Conservation (phyloP, 2,888 invertebrate genomes). For the Platycheirus rosarum region DNA sequence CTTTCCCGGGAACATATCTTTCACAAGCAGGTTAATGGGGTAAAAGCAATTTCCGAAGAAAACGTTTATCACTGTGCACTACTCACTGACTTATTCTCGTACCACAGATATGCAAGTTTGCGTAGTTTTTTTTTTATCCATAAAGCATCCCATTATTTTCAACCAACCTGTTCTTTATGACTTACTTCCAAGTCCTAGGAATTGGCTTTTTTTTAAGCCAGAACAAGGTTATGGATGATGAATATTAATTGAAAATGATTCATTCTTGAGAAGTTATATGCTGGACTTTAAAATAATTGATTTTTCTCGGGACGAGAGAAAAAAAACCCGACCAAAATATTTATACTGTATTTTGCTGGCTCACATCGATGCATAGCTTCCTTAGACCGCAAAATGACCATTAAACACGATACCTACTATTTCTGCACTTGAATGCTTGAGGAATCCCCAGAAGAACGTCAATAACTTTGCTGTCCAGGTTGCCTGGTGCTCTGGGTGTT, state of each 20-base stretch:
- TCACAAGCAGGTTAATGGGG: constrained; percentile 59
- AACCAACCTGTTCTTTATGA: constrained; percentile 17
- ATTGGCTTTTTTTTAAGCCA: background rate
- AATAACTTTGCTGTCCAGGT: constrained; percentile 32
- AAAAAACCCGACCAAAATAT: no score
- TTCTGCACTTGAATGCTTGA: constrained; percentile 43
- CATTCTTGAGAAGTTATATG: constrained; percentile 33
- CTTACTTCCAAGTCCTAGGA: constrained; percentile 2
- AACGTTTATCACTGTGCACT: constrained; percentile 50
- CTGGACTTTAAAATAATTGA: constrained; percentile 29
- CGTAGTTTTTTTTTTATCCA: constrained; percentile 42
- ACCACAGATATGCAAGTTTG: constrained; percentile 49
- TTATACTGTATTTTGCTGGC: background rate
- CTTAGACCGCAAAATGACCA: constrained; percentile 50
- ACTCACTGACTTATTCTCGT: constrained; percentile 19
- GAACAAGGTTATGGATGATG: constrained; percentile 15
- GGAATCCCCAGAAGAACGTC: constrained; percentile 45
- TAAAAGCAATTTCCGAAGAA: constrained; percentile 32
- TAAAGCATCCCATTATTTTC: constrained; percentile 45
- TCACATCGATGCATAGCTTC: constrained; percentile 27
- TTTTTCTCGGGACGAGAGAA: background rate
- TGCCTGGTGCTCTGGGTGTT: background rate
- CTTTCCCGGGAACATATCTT: constrained; percentile 9
- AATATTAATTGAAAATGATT: constrained; percentile 34
- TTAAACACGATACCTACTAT: constrained; percentile 48